These are phyloP conservation scores for Mola mola DNA, from an alignment of 2,113 vertebrate genomes.

Conservation along the genomic window DNA sequence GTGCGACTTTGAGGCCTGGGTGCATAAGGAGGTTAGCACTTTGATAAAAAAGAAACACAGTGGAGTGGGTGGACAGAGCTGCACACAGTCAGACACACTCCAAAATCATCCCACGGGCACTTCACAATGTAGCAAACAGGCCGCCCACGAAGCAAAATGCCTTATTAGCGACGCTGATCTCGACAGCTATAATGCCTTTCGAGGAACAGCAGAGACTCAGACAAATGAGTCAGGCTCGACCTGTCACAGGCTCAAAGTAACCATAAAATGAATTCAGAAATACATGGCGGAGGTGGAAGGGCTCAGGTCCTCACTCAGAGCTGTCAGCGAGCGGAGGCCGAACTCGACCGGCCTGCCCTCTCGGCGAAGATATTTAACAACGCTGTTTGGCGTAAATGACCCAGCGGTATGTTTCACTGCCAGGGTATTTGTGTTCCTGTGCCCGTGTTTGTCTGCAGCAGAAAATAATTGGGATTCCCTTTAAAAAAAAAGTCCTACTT, in stretches of 20 bases:
- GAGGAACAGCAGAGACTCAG: slow-evolving; percentile 20
- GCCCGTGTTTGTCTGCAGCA: not conserved
- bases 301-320: not conserved
- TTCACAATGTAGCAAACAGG: slow-evolving; percentile 43
- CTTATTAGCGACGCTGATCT: slow-evolving; percentile 25
- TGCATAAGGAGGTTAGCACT: slow-evolving; percentile 21
- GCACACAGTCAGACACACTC: slow-evolving; percentile 4
- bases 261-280: not conserved
- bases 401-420: not conserved
- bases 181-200: slow-evolving; percentile 27
- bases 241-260: slow-evolving; percentile 7
- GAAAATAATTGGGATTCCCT: not conserved
- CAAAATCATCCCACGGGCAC: slow-evolving; percentile 32
- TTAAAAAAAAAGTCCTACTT: not conserved
- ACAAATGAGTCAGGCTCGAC: slow-evolving; percentile 11
- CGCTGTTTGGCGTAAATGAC: slow-evolving; percentile 2
- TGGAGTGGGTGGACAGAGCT: slow-evolving; percentile 13
- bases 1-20: slow-evolving; percentile 26
- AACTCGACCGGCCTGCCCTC: slow-evolving; percentile 1
- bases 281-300: slow-evolving; percentile 11
- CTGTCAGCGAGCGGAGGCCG: slow-evolving; percentile 9
- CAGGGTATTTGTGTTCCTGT: not conserved
- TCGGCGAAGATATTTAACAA: slow-evolving; percentile 1
- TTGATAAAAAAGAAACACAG: slow-evolving; percentile 18
- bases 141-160: slow-evolving; percentile 33